Evolutionary conservation across 2,797 vertebrate species (phyloP).

Genomic region (Loriculus beryllinus): DNA sequence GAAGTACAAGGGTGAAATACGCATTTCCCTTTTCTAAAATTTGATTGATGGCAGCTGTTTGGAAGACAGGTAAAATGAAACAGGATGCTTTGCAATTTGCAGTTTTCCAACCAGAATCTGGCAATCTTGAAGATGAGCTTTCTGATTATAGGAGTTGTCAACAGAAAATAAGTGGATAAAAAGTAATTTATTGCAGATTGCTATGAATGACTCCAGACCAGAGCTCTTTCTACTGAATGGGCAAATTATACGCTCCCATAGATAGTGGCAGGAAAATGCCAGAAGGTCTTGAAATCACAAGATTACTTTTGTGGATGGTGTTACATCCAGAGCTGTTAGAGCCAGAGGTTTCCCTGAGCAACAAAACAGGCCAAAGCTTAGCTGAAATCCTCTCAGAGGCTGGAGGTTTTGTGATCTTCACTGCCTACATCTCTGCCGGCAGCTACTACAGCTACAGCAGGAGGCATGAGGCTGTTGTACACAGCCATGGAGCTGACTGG

Average conservation of each 20-base stretch:
- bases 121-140: neutral
- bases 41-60: neutral
- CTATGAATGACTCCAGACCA: neutral
- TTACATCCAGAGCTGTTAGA: neutral
- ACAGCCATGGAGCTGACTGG: neutral
- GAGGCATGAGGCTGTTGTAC: neutral
- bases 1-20: neutral
- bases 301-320: neutral
- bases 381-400: neutral
- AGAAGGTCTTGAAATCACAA: neutral
- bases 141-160: neutral
- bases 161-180: neutral
- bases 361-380: neutral
- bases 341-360: neutral
- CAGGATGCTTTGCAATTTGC: neutral
- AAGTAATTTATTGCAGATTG: neutral
- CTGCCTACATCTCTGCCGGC: neutral
- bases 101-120: neutral
- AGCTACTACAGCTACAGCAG: neutral
- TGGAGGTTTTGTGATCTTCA: neutral
- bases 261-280: neutral
- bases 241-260: neutral
- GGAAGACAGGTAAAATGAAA: constrained; percentile 6
- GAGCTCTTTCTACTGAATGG: neutral
- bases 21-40: neutral